A percentile compares a stretch with the other conserved stretches of the same genome.
phyloP scores from a whole-genome alignment of 2,888 invertebrate genomes.

The Phengaris arion region DNA sequence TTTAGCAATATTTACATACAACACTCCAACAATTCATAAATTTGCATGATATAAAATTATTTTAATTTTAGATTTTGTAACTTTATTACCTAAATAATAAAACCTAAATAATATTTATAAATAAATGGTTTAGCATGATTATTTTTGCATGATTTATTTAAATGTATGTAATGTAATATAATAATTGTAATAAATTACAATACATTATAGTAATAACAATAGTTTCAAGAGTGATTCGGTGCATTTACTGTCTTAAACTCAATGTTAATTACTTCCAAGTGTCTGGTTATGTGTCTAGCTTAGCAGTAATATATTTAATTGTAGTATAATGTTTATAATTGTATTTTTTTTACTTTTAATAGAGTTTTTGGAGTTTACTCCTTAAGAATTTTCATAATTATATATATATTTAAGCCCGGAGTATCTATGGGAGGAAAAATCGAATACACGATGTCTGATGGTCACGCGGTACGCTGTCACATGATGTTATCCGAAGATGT shows the following conservation, averaged over 20 bases:
- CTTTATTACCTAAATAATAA: not conserved
- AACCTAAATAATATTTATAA: conserved; percentile 3
- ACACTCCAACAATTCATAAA: not conserved
- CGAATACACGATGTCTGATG: no score
- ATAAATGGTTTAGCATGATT: conserved; percentile 18
- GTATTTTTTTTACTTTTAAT: not conserved
- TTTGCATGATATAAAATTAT: not conserved
- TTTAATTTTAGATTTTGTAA: conserved; percentile 10
- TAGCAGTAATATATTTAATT: not conserved
- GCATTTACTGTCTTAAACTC: conserved; percentile 1
- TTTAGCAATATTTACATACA: not conserved
- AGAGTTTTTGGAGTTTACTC: no score
- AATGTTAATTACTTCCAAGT: not conserved
- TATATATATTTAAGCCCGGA: no score
- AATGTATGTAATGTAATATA: conserved; percentile 22
- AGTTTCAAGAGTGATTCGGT: not conserved
- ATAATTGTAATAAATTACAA: conserved; percentile 24
- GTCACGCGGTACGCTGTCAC: no score
- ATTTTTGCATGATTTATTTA: conserved; percentile 19
- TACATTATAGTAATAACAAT: conserved; percentile 22
- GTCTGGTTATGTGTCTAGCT: conserved; percentile 6
- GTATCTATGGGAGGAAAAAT: no score
- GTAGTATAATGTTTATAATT: not conserved
- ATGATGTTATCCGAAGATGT: no score
- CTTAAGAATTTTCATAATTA: no score